Evolutionary conservation across 1,140 invertebrate genomes (phyloP).

Genomic region (Melitaea cinxia): DNA sequence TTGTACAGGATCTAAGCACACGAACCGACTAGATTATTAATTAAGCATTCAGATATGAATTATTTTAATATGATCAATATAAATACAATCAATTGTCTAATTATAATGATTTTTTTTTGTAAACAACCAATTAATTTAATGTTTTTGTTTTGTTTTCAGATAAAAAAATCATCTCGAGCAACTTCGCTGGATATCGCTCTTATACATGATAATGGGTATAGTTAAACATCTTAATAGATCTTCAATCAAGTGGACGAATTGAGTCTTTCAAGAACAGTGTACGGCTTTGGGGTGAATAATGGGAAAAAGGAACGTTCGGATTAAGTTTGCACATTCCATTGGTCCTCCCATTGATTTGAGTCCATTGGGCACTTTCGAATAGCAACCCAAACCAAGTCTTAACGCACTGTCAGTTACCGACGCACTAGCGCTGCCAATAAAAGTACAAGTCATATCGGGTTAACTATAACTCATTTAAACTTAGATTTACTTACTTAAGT

Average conservation of each 20-base stretch:
- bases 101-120: not conserved
- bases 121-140: constrained; percentile 19
- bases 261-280: constrained; percentile 52
- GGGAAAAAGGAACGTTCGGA: constrained; percentile 78
- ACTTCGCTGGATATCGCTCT: constrained; percentile 30
- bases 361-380: constrained; percentile 56
- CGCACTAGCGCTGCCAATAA: constrained; percentile 78
- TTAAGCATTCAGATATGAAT: constrained; percentile 59
- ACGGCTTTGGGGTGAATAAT: constrained; percentile 74
- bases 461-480: constrained; percentile 62
- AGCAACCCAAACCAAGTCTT: constrained; percentile 54
- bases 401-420: constrained; percentile 71
- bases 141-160: constrained; percentile 65
- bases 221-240: constrained; percentile 13
- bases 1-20: constrained; percentile 68
- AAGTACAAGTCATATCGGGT: constrained; percentile 79
- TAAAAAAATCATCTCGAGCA: constrained; percentile 28
- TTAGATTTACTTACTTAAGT: constrained; percentile 76
- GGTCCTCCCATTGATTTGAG: constrained; percentile 69
- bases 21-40: constrained; percentile 63
- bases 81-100: constrained; percentile 16
- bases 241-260: constrained; percentile 38
- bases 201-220: constrained; percentile 54
- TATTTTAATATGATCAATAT: constrained; percentile 34
- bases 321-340: constrained; percentile 77